phyloP scores from a whole-genome alignment of 2,113 vertebrate genomes.

The Notothenia coriiceps region DNA sequence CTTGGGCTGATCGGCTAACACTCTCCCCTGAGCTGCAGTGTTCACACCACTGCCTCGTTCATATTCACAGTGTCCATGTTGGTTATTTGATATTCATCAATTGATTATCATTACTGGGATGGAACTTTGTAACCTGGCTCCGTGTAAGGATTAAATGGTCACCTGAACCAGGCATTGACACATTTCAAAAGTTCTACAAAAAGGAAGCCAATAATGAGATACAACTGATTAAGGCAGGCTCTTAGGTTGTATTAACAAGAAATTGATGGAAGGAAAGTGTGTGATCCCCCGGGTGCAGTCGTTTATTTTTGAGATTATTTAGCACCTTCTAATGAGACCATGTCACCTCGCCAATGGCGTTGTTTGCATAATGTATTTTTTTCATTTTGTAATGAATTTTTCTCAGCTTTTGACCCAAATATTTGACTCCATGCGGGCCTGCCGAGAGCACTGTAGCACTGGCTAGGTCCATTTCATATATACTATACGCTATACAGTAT shows the following conservation, averaged over 20 bases:
- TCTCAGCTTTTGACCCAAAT: conserved; percentile 16
- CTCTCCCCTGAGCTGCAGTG: conserved; percentile 14
- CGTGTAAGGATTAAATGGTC: conserved; percentile 57
- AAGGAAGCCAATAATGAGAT: conserved; percentile 72
- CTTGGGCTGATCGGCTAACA: conserved; percentile 1
- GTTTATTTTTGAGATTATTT: conserved; percentile 53
- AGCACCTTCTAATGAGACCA: conserved; percentile 38
- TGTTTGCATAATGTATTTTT: conserved; percentile 31
- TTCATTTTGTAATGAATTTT: conserved; percentile 28
- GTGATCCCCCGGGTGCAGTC: conserved; percentile 11
- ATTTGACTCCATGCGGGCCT: conserved; percentile 2
- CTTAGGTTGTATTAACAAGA: conserved; percentile 43
- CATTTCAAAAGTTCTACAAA: conserved; percentile 74
- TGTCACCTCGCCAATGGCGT: conserved; percentile 47
- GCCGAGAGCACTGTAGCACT: background rate
- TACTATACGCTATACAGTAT: too few relatives aligned
- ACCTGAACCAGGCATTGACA: conserved; percentile 70
- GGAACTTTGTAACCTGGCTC: conserved; percentile 47
- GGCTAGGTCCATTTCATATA: too few relatives aligned
- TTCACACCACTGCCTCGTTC: conserved; percentile 36
- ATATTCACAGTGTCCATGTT: conserved; percentile 50
- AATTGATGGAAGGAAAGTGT: conserved; percentile 53
- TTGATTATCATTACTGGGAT: conserved; percentile 65
- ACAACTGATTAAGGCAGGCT: conserved; percentile 64
- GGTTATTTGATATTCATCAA: conserved; percentile 72